phyloP scores from a whole-genome alignment of 1,140 invertebrate species.

The Medauroidea extradentata region DNA sequence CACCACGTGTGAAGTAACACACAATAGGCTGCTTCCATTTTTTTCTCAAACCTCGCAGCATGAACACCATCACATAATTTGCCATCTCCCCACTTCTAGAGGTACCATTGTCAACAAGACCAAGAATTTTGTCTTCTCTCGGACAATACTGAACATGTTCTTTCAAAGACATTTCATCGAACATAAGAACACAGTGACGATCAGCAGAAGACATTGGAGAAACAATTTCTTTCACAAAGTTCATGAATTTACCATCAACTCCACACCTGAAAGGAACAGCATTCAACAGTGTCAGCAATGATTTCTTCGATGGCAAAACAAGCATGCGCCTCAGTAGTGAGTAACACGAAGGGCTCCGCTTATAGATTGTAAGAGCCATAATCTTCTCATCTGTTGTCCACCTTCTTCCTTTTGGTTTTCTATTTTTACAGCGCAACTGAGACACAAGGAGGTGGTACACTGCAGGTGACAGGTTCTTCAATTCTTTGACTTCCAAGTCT shows the following conservation, averaged over 20 bases:
- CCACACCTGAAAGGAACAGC: background rate
- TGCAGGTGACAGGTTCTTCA: too few relatives aligned
- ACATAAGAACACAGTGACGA: background rate
- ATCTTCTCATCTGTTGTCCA: too few relatives aligned
- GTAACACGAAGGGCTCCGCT: too few relatives aligned
- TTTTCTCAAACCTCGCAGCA: too few relatives aligned
- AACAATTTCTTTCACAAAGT: background rate
- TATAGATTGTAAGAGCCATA: too few relatives aligned
- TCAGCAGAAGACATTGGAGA: background rate
- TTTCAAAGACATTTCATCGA: background rate
- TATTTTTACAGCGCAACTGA: too few relatives aligned
- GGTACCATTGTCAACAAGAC: background rate
- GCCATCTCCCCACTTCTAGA: background rate
- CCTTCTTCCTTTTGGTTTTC: too few relatives aligned
- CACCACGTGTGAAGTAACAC: too few relatives aligned
- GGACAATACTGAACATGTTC: background rate
- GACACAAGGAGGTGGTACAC: too few relatives aligned
- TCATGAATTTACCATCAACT: background rate
- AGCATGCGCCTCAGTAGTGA: background rate
- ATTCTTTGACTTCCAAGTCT: too few relatives aligned
- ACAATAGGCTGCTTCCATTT: too few relatives aligned
- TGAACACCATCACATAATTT: too few relatives aligned
- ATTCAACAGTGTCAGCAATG: constrained; percentile 1
- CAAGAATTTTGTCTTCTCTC: background rate
- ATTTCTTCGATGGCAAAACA: background rate